Percentiles rank a stretch among this genome's conserved stretches.
These are phyloP conservation scores for Campoletis raptor DNA, from an alignment of 2,888 invertebrate species.

Conservation along the genomic window DNA sequence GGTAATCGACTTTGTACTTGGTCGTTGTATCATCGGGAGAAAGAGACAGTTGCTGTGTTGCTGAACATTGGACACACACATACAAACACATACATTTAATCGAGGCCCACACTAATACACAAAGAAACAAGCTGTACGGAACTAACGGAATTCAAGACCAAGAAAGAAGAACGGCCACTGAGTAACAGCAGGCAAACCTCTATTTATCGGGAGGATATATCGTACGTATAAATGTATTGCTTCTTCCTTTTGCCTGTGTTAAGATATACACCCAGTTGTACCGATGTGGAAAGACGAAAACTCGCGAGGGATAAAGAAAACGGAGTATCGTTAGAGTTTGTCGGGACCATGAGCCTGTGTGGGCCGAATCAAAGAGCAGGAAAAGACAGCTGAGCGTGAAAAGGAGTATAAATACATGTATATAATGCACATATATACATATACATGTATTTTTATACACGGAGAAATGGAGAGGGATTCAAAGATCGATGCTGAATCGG, in stretches of 20 bases:
- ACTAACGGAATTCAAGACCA: slow-evolving; percentile 71
- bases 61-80: slow-evolving; percentile 12
- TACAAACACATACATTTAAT: slow-evolving; percentile 7
- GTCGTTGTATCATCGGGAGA: slow-evolving; percentile 68
- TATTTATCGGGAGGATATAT: slow-evolving; percentile 66
- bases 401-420: not conserved
- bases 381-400: slow-evolving; percentile 32
- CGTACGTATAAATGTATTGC: slow-evolving; percentile 30
- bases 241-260: not conserved
- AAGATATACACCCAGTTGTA: slow-evolving; percentile 6
- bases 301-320: slow-evolving; percentile 18
- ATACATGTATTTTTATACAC: not conserved
- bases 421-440: not conserved
- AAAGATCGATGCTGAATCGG: slow-evolving; percentile 78
- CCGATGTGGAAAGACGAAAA: slow-evolving; percentile 34
- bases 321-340: slow-evolving; percentile 38
- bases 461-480: slow-evolving; percentile 39
- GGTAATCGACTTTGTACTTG: slow-evolving; percentile 72
- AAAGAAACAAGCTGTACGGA: slow-evolving; percentile 24
- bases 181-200: slow-evolving; percentile 62
- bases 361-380: slow-evolving; percentile 56
- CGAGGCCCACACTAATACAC: not conserved
- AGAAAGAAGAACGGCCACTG: slow-evolving; percentile 54
- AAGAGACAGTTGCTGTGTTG: slow-evolving; percentile 54
- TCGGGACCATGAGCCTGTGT: slow-evolving; percentile 33